Evolutionary conservation across 2,113 vertebrate genomes (phyloP).

Genomic region (Tragelaphus buxtoni): DNA sequence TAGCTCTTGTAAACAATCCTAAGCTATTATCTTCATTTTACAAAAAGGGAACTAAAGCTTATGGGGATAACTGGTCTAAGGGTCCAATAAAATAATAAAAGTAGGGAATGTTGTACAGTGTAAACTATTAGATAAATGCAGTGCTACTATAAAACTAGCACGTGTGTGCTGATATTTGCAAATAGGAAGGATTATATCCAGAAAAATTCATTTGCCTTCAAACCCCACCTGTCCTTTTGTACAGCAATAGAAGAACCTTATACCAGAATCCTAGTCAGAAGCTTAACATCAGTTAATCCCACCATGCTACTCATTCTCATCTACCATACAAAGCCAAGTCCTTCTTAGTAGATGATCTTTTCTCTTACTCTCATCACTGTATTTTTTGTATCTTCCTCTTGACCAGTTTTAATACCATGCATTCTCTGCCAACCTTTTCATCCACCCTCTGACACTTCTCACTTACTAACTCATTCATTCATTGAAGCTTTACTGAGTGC

Average conservation of each 20-base stretch:
- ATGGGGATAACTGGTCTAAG: neutral
- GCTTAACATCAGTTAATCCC: neutral
- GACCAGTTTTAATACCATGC: neutral
- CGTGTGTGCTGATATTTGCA: neutral
- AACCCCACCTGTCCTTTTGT: neutral
- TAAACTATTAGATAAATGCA: neutral
- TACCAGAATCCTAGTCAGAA: neutral
- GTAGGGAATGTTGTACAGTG: neutral
- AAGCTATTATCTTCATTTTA: neutral
- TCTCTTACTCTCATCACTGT: neutral
- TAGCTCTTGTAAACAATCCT: neutral
- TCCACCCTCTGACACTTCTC: neutral
- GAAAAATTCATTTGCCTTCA: neutral
- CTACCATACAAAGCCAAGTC: neutral
- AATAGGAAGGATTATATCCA: neutral
- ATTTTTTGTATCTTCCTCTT: neutral
- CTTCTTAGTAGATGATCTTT: neutral
- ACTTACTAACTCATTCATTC: neutral
- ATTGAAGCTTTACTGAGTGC: neutral
- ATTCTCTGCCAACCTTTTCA: neutral
- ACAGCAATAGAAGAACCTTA: neutral
- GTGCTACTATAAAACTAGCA: neutral
- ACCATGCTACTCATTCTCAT: neutral
- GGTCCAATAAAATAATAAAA: conserved; percentile 1
- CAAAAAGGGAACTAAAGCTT: neutral